Conservation (phyloP, 2,888 invertebrate genomes). For the Pammene fasciana region DNA sequence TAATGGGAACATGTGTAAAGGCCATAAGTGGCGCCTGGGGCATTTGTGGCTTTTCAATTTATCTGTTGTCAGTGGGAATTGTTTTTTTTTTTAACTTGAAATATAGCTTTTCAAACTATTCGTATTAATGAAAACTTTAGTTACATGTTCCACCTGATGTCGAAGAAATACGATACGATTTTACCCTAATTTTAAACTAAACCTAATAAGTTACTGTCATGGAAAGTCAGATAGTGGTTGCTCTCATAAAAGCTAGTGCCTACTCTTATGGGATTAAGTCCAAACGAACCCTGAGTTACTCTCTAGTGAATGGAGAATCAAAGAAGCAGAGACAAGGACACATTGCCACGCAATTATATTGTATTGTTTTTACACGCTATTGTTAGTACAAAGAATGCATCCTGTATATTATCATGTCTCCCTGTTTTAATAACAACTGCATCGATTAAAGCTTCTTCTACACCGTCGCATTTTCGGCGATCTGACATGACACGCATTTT, state of each 20-base stretch:
- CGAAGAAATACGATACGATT: no score
- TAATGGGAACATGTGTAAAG: conserved; percentile 42
- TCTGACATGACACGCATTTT: conserved; percentile 35
- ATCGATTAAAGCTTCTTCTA: conserved; percentile 18
- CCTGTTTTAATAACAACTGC: conserved; percentile 16
- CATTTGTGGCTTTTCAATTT: conserved; percentile 43
- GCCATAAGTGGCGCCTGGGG: conserved; percentile 43
- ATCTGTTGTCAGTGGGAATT: conserved; percentile 21
- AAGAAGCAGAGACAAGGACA: neutral
- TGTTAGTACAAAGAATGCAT: neutral
- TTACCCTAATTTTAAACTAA: no score
- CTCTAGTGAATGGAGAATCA: no score
- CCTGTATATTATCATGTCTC: neutral
- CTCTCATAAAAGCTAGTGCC: no score
- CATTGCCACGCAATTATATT: conserved; percentile 2
- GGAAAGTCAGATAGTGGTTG: no score
- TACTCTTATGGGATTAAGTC: no score
- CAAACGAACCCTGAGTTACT: no score
- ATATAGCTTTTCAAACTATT: conserved; percentile 5
- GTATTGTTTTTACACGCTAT: conserved; percentile 13
- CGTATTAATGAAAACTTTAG: neutral
- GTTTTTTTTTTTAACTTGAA: conserved; percentile 25
- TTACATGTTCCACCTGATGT: no score
- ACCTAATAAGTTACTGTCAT: no score
- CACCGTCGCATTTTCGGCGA: conserved; percentile 11